phyloP scores from a whole-genome alignment of 2,797 vertebrate species.

The Fistularia tabacaria region DNA sequence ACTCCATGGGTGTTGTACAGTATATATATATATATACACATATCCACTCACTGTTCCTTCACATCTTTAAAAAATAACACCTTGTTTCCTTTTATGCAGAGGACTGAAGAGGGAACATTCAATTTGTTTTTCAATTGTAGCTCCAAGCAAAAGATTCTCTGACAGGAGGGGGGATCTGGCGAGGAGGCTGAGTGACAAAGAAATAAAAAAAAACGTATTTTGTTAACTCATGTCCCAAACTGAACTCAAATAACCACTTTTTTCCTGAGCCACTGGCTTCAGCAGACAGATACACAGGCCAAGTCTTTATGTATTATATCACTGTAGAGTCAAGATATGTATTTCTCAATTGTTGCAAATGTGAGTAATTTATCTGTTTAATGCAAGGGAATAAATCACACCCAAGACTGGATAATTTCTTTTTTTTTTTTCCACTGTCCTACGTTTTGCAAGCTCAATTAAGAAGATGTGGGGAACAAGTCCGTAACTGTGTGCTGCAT shows the following conservation, averaged over 20 bases:
- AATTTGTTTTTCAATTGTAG: constrained; percentile 42
- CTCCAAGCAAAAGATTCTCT: constrained; percentile 33
- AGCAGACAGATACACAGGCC: constrained; percentile 25
- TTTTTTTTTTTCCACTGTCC: constrained; percentile 5
- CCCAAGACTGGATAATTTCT: constrained; percentile 36
- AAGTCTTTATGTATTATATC: constrained; percentile 59
- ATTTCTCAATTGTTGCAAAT: constrained; percentile 75
- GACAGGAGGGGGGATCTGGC: constrained; percentile 10
- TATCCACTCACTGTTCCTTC: no score
- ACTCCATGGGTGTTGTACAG: no score
- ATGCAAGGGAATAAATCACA: constrained; percentile 77
- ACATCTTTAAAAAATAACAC: neutral
- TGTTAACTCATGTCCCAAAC: constrained; percentile 16
- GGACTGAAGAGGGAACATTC: constrained; percentile 40
- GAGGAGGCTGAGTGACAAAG: constrained; percentile 21
- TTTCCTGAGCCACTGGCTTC: constrained; percentile 30
- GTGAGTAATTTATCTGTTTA: constrained; percentile 82
- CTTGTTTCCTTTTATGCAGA: constrained; percentile 10
- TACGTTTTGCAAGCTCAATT: no score
- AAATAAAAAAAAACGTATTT: constrained; percentile 21
- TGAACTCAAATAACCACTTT: constrained; percentile 1
- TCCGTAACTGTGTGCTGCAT: no score
- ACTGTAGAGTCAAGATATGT: constrained; percentile 67
- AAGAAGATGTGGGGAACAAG: no score
- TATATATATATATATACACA: no score